Conservation (phyloP, 1,140 invertebrate species). For the Listronotus oregonensis region DNA sequence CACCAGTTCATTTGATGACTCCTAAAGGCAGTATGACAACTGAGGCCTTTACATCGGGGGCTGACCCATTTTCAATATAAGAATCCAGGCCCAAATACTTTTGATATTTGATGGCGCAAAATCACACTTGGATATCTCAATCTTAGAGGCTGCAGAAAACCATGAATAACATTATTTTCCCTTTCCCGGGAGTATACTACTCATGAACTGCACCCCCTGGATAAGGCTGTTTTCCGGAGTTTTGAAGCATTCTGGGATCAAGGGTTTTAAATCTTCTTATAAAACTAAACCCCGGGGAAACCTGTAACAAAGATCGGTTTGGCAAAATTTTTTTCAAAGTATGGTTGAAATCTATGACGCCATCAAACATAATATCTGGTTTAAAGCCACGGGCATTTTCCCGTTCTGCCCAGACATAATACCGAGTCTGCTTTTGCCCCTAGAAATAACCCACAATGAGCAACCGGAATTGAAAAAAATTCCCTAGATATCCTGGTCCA, state of each 20-base stretch:
- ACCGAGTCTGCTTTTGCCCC: not conserved
- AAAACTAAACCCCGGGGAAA: too few species aligned
- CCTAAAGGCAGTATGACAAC: slow-evolving; percentile 39
- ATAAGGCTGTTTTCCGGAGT: slow-evolving; percentile 53
- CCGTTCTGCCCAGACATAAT: not conserved
- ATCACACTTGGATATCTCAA: slow-evolving; percentile 47
- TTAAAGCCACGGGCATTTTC: too few species aligned
- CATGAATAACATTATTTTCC: slow-evolving; percentile 50
- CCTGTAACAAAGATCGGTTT: too few species aligned
- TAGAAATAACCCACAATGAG: not conserved
- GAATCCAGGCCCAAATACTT: slow-evolving; percentile 43
- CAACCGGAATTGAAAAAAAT: not conserved
- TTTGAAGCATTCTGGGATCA: too few species aligned
- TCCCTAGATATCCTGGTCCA: too few species aligned
- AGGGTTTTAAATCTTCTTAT: too few species aligned
- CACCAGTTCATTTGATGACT: too few species aligned
- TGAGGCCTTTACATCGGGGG: slow-evolving; percentile 44
- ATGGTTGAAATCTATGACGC: too few species aligned
- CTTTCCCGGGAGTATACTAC: slow-evolving; percentile 55
- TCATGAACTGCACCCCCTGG: slow-evolving; percentile 55
- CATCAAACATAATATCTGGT: not conserved
- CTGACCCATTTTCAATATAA: too few species aligned
- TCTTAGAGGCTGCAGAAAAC: slow-evolving; percentile 31
- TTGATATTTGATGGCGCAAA: slow-evolving; percentile 53
- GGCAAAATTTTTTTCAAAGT: too few species aligned